Evolutionary conservation across 2,113 vertebrate genomes (phyloP).

Genomic region (Microcebus lehilahytsara): DNA sequence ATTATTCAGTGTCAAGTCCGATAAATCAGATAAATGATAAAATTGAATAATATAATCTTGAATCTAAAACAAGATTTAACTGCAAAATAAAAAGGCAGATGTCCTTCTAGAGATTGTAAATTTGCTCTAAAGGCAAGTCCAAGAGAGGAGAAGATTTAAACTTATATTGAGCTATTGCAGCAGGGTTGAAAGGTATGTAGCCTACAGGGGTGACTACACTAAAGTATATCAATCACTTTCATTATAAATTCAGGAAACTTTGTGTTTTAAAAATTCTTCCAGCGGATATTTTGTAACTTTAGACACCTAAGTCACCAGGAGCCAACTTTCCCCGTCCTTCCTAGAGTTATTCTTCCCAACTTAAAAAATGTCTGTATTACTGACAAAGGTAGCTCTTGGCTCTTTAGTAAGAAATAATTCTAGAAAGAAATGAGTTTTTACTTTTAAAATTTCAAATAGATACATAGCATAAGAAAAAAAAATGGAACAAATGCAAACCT

Average conservation of each 20-base stretch:
- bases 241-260: slow-evolving; percentile 26
- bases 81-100: slow-evolving; percentile 57
- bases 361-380: neutral
- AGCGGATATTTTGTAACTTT: neutral
- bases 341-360: neutral
- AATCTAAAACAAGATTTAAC: slow-evolving; percentile 53
- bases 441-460: neutral
- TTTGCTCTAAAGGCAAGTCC: neutral
- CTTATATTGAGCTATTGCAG: neutral
- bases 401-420: neutral
- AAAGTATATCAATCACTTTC: slow-evolving; percentile 8
- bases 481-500: neutral
- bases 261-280: neutral
- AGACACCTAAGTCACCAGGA: neutral
- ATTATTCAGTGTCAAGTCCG: slow-evolving; percentile 39
- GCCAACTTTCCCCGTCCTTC: neutral
- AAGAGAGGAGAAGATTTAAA: neutral
- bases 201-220: neutral
- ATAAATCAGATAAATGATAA: slow-evolving; percentile 48
- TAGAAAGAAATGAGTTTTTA: neutral
- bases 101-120: slow-evolving; percentile 31
- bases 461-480: neutral
- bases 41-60: neutral
- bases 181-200: neutral
- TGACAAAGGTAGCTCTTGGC: neutral